Evolutionary conservation across 2,888 invertebrate genomes (phyloP), one percentile per base, ranked within the genome.

Genomic region (Machimus atricapillus): DNA sequence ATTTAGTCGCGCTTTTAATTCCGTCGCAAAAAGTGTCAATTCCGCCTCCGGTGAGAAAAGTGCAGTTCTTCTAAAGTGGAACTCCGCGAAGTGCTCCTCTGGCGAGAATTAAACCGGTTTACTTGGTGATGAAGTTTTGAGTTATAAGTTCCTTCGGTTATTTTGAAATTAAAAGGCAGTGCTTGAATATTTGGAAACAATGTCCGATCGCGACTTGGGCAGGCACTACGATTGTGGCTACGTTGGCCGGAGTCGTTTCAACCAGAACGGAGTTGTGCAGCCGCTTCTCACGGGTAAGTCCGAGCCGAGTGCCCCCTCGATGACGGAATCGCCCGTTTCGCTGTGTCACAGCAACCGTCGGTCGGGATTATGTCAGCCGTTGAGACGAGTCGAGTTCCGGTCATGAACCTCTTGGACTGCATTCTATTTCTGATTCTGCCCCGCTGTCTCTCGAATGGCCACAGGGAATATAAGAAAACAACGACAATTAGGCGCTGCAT

Each of bases 241-340:
- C 90, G 91, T 91, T 90, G 91, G 91, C 90, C 91, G 92, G 86
- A 92, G 91, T 74, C 90, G 91, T 31, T 91, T 91, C 89, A 92
- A 92, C 89, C 92, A 92, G 89, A 92, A 92, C 90, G 92, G 92
- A 90, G 96, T 98, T 90, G 96, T 98, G 89, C 98, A 97, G 93
- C 97, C 98, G 85, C 94, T 98, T 88, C 94, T 98, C 88, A 98
- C 98, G 93, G 98, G 98, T 97, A 93, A 93, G 90, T 34, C 14
- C 12, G 58, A 9, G 12, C 66, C 23, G 19, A 52, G 66, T 27
- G 66, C 66, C 12, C 56, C 19, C 56, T 19, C n/a, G 66, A 34
- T 76, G 78, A 78, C 78, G 78, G 23, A 78, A 78, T 78, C 37
- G 12, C 23, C 40, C 19, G 66, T 23, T 66, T 8, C 7, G 66